A percentile compares a stretch with the other conserved stretches of the same genome.
phyloP scores from a whole-genome alignment of 2,797 vertebrate species.

The Petrocephalus schoutedeni region DNA sequence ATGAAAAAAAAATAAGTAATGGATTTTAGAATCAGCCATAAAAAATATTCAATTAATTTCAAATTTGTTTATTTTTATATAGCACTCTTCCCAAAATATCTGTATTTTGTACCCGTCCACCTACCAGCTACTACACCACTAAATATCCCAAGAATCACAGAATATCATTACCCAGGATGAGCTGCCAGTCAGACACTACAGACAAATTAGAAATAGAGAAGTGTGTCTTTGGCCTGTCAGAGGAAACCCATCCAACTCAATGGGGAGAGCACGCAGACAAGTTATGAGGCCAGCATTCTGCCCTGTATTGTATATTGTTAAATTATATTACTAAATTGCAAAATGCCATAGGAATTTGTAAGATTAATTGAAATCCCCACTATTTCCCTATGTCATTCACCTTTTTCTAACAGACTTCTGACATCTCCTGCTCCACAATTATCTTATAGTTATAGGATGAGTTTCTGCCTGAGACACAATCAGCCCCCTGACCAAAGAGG shows the following conservation, averaged over 20 bases:
- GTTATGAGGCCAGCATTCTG: neutral
- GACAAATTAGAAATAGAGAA: neutral
- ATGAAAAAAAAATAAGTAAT: neutral
- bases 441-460: neutral
- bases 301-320: neutral
- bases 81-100: neutral
- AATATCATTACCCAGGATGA: neutral
- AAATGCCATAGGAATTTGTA: neutral
- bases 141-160: neutral
- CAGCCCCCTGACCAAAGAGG: neutral
- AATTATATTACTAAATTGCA: neutral
- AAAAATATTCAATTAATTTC: conserved; percentile 1
- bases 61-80: neutral
- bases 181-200: neutral
- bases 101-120: neutral
- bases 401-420: neutral
- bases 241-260: neutral
- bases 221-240: neutral
- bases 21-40: neutral
- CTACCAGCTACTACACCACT: neutral
- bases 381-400: neutral
- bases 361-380: neutral
- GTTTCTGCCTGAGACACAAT: neutral
- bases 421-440: neutral
- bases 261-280: neutral